A percentile compares a stretch with the other conserved stretches of the same genome.
phyloP scores from a whole-genome alignment of 2,797 vertebrate genomes.

The Fistularia commersonii region DNA sequence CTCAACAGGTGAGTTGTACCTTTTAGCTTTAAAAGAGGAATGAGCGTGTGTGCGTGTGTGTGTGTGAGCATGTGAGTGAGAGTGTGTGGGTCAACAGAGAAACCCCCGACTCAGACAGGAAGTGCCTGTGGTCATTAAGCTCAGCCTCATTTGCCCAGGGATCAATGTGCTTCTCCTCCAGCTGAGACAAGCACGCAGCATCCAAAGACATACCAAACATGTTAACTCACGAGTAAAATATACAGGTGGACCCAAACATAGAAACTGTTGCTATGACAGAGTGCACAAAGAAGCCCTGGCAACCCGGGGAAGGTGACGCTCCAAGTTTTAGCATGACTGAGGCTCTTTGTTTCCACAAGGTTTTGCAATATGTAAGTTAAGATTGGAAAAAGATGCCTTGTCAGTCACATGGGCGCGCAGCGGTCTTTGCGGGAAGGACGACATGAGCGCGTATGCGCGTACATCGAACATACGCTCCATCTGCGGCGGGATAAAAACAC shows the following conservation, averaged over 20 bases:
- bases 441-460: background rate
- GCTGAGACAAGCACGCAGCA: constrained; percentile 24
- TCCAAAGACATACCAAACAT: constrained; percentile 25
- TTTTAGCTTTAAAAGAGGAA: background rate
- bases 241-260: constrained; percentile 57
- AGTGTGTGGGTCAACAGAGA: too few relatives aligned
- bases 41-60: too few relatives aligned
- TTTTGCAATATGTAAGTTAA: constrained; percentile 43
- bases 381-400: constrained; percentile 34
- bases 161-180: constrained; percentile 20
- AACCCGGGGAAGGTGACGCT: constrained; percentile 27
- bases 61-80: too few relatives aligned
- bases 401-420: constrained; percentile 27
- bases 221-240: constrained; percentile 35
- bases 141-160: constrained; percentile 32
- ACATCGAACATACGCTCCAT: background rate
- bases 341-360: constrained; percentile 40
- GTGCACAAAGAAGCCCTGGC: constrained; percentile 37
- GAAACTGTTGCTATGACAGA: constrained; percentile 62
- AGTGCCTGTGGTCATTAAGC: constrained; percentile 15
- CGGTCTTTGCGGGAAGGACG: constrained; percentile 18
- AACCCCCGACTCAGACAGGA: constrained; percentile 5
- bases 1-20: too few relatives aligned
- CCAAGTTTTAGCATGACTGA: constrained; percentile 31
- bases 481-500: constrained; percentile 8